Evolutionary conservation across 2,797 vertebrate genomes (phyloP).

Genomic region (Melanogrammus aeglefinus): DNA sequence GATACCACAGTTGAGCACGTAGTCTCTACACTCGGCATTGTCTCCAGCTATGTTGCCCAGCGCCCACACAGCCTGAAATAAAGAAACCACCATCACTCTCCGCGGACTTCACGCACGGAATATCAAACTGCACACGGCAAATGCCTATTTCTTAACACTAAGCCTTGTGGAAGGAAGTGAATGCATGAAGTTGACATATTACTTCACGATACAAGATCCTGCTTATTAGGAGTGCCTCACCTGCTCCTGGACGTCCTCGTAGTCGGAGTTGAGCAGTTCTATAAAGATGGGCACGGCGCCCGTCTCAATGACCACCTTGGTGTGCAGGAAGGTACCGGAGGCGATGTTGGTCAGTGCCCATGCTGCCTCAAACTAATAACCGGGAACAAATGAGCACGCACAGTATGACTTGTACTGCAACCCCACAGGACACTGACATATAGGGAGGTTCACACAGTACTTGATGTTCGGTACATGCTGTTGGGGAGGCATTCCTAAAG

Average conservation of each 20-base stretch:
- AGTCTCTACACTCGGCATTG: slow-evolving; percentile 92
- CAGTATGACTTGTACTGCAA: not conserved
- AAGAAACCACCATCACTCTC: not conserved
- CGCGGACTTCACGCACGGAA: not conserved
- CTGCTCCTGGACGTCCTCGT: slow-evolving; percentile 92
- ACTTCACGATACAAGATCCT: not conserved
- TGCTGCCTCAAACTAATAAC: slow-evolving; percentile 85
- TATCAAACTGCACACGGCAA: not conserved
- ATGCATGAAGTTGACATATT: not conserved
- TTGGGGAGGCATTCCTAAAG: not conserved
- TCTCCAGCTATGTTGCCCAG: slow-evolving; percentile 92
- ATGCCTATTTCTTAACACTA: not conserved
- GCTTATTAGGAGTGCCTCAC: slow-evolving; percentile 53
- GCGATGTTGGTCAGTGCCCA: slow-evolving; percentile 93
- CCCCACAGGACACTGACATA: not conserved
- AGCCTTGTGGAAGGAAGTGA: not conserved
- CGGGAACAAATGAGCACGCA: slow-evolving; percentile 2
- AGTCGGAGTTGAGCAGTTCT: slow-evolving; percentile 85
- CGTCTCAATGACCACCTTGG: slow-evolving; percentile 89
- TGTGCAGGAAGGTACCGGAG: slow-evolving; percentile 89
- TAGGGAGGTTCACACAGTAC: not conserved
- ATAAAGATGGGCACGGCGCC: slow-evolving; percentile 92
- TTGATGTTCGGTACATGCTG: not conserved
- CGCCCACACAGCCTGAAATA: slow-evolving; percentile 86
- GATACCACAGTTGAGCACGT: slow-evolving; percentile 87